phyloP scores from a whole-genome alignment of 2,797 vertebrate genomes.

The Salmo trutta region DNA sequence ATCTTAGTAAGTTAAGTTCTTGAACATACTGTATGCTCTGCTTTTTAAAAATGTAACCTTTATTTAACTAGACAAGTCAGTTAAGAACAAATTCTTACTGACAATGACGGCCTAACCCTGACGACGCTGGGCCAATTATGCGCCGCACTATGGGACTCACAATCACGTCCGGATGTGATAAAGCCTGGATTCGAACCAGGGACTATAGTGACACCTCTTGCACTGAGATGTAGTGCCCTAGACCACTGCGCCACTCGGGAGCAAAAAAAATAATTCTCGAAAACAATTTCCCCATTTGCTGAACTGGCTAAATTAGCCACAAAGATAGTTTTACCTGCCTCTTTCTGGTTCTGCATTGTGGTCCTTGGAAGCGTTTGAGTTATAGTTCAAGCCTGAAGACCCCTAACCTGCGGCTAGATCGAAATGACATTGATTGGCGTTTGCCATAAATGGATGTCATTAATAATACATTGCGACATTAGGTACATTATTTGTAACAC shows the following conservation, averaged over 20 bases:
- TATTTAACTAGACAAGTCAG: too few species aligned
- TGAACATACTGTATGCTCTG: background rate
- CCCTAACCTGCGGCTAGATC: background rate
- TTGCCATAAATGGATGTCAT: background rate
- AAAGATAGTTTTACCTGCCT: constrained; percentile 40
- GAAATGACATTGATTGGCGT: background rate
- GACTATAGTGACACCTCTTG: too few species aligned
- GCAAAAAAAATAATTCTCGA: constrained; percentile 55
- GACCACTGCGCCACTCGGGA: too few species aligned
- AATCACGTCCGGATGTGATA: too few species aligned
- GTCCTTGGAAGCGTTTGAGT: background rate
- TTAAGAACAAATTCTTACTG: too few species aligned
- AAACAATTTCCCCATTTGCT: constrained; percentile 56
- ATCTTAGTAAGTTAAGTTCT: background rate
- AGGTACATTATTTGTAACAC: background rate
- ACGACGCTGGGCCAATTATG: too few species aligned
- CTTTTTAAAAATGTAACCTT: background rate
- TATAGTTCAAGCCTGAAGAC: background rate
- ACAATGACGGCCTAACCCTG: too few species aligned
- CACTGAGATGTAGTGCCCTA: too few species aligned
- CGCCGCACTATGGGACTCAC: too few species aligned
- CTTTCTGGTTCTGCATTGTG: constrained; percentile 20
- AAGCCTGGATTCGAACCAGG: too few species aligned
- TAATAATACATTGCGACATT: background rate
- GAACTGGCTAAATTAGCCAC: constrained; percentile 53